Evolutionary conservation across 2,113 vertebrate genomes (phyloP).

Genomic region (Pristiophorus japonicus): DNA sequence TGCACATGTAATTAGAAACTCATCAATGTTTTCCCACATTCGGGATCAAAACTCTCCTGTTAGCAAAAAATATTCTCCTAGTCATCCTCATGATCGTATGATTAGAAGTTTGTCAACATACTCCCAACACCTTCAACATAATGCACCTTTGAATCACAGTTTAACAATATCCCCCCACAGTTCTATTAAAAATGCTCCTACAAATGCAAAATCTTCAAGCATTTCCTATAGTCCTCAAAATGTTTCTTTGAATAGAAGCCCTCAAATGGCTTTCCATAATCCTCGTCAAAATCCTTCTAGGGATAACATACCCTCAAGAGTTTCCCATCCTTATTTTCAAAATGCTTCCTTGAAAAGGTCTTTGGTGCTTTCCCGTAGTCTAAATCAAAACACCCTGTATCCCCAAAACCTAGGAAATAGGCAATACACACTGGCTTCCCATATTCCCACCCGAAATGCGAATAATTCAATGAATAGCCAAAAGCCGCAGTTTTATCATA

Average conservation of each 20-base stretch:
- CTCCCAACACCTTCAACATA: neutral
- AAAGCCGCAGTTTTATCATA: neutral
- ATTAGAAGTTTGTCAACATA: neutral
- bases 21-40: neutral
- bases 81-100: neutral
- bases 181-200: neutral
- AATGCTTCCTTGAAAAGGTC: neutral
- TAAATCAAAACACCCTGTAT: neutral
- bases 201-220: neutral
- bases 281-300: neutral
- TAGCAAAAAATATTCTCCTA: neutral
- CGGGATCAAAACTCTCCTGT: neutral
- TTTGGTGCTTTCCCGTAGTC: neutral
- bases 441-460: neutral
- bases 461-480: neutral
- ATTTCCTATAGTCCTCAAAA: neutral
- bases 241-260: neutral
- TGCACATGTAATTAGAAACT: too few relatives aligned
- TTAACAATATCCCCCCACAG: neutral
- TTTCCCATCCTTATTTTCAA: neutral
- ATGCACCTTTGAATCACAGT: neutral
- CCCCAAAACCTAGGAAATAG: neutral
- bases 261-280: neutral
- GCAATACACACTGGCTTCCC: neutral
- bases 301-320: neutral